Evolutionary conservation across 1,140 invertebrate species (phyloP), one percentile per base, ranked within the genome.

Genomic region (Palaemon carinicauda): DNA sequence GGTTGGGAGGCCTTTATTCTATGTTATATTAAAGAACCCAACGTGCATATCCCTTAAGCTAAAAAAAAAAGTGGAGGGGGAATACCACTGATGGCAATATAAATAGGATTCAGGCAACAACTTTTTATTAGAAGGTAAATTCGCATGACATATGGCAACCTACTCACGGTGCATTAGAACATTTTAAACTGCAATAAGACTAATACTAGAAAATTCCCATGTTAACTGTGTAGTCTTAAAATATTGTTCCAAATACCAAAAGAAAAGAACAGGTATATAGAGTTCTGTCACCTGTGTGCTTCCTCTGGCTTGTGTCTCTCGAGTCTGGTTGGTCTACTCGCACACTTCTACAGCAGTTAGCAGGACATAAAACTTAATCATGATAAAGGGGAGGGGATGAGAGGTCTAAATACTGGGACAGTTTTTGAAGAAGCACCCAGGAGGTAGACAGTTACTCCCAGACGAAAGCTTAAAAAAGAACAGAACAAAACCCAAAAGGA

Each of bases 271-370:
- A 80, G 24, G 69, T 12, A 41, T 41, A 41, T 41, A 75, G 51
- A 73, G 60, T 15, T 56, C 54, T 27, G 53, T 80, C 78, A 60
- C 51, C 31, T 60, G 51, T 80, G 27, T 24, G 50, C 56, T 73
- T 86, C 56, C 56, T 71, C 27, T 86, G 27, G 51, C 56, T 80
- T 51, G 29, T 53, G 75, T 86, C 74, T 33, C 53, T 73, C 27
- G 21, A 80, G 84, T 80, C 84, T 86, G 84, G 84, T 80, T 86
- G 84, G 84, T 86, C 77, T 86, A 79, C 84, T 73, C 84, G 78
- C 84, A 86, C 84, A 74, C 54, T 54, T 74, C 41, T 41, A 41
- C 41, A 41, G 41, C 41, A 9, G 41, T 41, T 41, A 41, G 41
- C 69, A 73, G 27, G 17, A 73, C 17, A 73, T n/a, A n/a, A n/a